Evolutionary conservation across 1,140 invertebrate genomes (phyloP), one percentile per base, ranked within the genome.

Genomic region (Papilio polytes): DNA sequence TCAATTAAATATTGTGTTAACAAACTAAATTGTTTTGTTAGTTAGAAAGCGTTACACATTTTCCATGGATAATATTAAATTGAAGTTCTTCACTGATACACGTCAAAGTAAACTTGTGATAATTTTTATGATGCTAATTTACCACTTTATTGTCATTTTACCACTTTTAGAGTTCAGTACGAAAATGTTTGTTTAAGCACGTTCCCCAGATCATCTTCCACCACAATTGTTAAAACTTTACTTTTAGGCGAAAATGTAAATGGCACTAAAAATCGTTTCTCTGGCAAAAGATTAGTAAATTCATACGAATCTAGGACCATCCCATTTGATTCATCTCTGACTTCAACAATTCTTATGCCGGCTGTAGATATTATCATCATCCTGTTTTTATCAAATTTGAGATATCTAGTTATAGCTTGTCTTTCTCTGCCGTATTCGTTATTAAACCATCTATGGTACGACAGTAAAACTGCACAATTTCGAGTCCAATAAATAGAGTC

Each of bases 341-440:
- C 94, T 95, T 98, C 97, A 48, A 97, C 95, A 56, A 97, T 96
- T 83, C 96, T 94, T 72, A 98, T 95, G n/a, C 97, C 97, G 85
- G 93, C 94, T 36, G 95, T 95, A 7, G 97, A 97, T 84, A 95
- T 96, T 36, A 97, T 95, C 90, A 96, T 92, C 93, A 96, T 95
- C 89, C 96, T 95, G 84, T 95, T 92, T 88, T 93, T 91, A 83
- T 96, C 95, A 86, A 95, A 96, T 89, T 95, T 95, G 66, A 95
- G 85, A 82, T 95, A 95, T 90, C 94, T 92, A 53, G 95, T 95
- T 59, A 96, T 95, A 6, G 94, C 94, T 89, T 96, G 95, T 85
- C 95, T 94, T 90, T 95, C 91, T 91, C 92, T 89, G 13, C 92
- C 89, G 89, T 95, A 89, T 85, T 94, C 92, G 91, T 96, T 94